These are phyloP conservation scores for Odobenus rosmarus DNA, from an alignment of 2,113 vertebrate genomes.

Conservation along the genomic window DNA sequence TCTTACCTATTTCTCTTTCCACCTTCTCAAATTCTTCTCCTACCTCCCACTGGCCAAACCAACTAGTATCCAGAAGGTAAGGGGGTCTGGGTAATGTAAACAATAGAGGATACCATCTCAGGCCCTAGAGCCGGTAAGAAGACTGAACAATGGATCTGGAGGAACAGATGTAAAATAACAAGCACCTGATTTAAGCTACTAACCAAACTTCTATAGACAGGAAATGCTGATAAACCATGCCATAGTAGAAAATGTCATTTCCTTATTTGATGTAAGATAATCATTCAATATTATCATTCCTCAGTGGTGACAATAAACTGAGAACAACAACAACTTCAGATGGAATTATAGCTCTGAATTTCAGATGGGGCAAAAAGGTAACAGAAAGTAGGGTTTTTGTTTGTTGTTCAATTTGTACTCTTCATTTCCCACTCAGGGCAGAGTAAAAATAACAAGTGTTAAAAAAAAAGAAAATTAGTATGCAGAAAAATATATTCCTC, in stretches of 20 bases:
- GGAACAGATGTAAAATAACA: not conserved
- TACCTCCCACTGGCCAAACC: not conserved
- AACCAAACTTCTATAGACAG: not conserved
- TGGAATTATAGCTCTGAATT: not conserved
- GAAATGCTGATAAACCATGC: not conserved
- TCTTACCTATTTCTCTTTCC: not conserved
- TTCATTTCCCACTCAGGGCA: not conserved
- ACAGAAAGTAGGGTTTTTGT: not conserved
- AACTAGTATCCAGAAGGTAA: not conserved
- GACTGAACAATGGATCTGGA: not conserved
- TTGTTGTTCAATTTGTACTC: not conserved
- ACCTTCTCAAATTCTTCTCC: not conserved
- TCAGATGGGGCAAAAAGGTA: not conserved
- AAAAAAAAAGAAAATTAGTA: conserved; percentile 10
- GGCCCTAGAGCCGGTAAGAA: not conserved
- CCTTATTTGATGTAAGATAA: not conserved
- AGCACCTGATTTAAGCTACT: not conserved
- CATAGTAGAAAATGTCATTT: fast-evolving
- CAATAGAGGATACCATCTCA: not conserved
- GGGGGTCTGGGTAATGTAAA: not conserved
- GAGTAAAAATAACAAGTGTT: not conserved
- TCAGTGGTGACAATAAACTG: not conserved
- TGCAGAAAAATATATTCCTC: not conserved
- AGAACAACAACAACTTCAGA: not conserved
- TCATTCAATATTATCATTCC: not conserved